Evolutionary conservation across 2,113 vertebrate species (phyloP), one percentile per base, ranked within the genome.

Genomic region (Myodes glareolus): DNA sequence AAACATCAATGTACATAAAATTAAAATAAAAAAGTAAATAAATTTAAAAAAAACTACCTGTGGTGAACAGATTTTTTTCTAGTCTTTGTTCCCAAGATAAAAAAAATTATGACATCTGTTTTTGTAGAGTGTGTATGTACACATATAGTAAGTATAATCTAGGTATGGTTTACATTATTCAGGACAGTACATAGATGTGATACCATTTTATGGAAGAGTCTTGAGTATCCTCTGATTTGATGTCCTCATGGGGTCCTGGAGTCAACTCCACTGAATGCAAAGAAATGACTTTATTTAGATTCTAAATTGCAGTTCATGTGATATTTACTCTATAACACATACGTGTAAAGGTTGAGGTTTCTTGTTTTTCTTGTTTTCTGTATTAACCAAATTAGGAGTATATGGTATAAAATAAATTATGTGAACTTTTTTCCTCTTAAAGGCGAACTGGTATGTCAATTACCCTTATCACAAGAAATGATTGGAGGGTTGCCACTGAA

Each of bases 401-500:
- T 45, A 88, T 45, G 58, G 76, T 86, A 58, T 39, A 81, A 78
- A 55, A 70, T 27, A 90, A 78, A 78, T 92, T 50, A 63, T 25
- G 25, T 84, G 78, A 92, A 3, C 45, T 67, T 78, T 36, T 77
- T 25, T 1, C 19, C 1, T 47, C 76, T 95, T 95, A 67, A 96
- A 99, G 99, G 47, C 99, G 99, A 25, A 98, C 98, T 0, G 99
- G 99, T 29, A 98, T 98, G 92, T 98, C 99, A 19, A 73, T 99
- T 94, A 99, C 99, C 0, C 98, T 99, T 75, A 92, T 99, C 89
- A 99, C 99, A 0, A 99, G 98, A 98, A 99, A 98, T 1, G 98
- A 99, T 67, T 99, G 99, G 99, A 99, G 94, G 88, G 97, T 99
- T 98, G 99, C 99, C 0, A 90, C 99, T 8, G 99, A 99, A 96